phyloP scores from a whole-genome alignment of 2,888 invertebrate genomes.

The Cephonodes hylas region DNA sequence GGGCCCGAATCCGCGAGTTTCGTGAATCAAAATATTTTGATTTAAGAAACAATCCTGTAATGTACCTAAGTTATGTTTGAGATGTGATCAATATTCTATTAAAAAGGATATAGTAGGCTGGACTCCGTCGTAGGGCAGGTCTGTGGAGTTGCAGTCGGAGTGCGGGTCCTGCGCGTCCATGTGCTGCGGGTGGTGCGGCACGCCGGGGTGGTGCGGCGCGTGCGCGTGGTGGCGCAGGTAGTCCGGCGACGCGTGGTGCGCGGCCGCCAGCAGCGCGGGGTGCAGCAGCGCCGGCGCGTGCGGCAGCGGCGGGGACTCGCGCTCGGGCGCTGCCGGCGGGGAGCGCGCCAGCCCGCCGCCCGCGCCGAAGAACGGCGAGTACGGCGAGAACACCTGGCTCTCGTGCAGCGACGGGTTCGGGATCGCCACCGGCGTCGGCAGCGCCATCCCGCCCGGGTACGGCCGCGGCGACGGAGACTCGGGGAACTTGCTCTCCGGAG shows the following conservation, averaged over 20 bases:
- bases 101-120: constrained; percentile 91
- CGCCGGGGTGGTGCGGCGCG: constrained; percentile 89
- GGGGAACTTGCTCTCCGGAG: constrained; percentile 81
- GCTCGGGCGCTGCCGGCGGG: constrained; percentile 84
- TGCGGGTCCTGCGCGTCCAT: constrained; percentile 92
- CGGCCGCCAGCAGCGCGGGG: constrained; percentile 91
- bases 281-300: constrained; percentile 92
- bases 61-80: neutral
- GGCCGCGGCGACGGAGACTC: constrained; percentile 89
- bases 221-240: constrained; percentile 86
- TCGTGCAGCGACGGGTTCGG: constrained; percentile 97
- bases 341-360: constrained; percentile 76
- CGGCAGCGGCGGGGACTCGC: constrained; percentile 92
- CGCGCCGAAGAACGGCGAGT: constrained; percentile 92
- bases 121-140: constrained; percentile 94
- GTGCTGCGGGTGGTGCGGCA: constrained; percentile 87
- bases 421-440: constrained; percentile 97
- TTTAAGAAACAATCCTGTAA: neutral
- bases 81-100: constrained; percentile 24
- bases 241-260: constrained; percentile 91
- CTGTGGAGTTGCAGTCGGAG: constrained; percentile 95
- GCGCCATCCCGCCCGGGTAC: constrained; percentile 91
- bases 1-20: neutral
- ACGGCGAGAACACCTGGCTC: constrained; percentile 95
- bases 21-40: neutral